Evolutionary conservation across 2,113 vertebrate species (phyloP).

Genomic region (Myotis yumanensis): DNA sequence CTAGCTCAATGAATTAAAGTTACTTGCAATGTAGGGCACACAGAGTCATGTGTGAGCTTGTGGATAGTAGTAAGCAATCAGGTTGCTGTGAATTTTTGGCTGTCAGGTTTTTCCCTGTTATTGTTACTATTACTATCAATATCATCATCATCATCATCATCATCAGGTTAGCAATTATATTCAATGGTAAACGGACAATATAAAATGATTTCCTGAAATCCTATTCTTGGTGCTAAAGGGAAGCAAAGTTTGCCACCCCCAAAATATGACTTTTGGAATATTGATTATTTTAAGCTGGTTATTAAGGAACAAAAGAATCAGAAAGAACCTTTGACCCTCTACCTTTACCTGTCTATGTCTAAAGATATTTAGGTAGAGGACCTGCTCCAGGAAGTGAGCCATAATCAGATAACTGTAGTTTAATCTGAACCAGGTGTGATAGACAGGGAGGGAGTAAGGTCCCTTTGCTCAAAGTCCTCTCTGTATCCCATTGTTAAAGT

Average conservation of each 20-base stretch:
- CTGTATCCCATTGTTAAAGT: not conserved
- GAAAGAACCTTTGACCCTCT: not conserved
- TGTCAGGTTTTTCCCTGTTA: not conserved
- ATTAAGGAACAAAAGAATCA: not conserved
- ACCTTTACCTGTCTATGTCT: not conserved
- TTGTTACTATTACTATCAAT: not conserved
- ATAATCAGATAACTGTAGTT: not conserved
- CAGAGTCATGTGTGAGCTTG: not conserved
- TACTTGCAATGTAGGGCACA: not conserved
- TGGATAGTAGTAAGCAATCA: not conserved
- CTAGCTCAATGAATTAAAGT: not conserved
- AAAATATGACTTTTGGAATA: not conserved
- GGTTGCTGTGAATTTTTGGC: not conserved
- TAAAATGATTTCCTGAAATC: not conserved
- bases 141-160: not conserved
- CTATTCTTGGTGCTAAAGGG: not conserved
- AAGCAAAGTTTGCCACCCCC: not conserved
- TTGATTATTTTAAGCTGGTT: not conserved
- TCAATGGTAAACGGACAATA: not conserved
- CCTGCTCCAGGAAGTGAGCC: not conserved
- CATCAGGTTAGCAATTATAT: not conserved
- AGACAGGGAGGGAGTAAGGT: not conserved
- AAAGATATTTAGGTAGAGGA: not conserved
- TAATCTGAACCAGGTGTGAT: not conserved
- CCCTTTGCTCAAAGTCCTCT: not conserved